A percentile compares a stretch with the other conserved stretches of the same genome.
Evolutionary conservation across 2,888 invertebrate species (phyloP).

Genomic region (Cepaea hortensis): DNA sequence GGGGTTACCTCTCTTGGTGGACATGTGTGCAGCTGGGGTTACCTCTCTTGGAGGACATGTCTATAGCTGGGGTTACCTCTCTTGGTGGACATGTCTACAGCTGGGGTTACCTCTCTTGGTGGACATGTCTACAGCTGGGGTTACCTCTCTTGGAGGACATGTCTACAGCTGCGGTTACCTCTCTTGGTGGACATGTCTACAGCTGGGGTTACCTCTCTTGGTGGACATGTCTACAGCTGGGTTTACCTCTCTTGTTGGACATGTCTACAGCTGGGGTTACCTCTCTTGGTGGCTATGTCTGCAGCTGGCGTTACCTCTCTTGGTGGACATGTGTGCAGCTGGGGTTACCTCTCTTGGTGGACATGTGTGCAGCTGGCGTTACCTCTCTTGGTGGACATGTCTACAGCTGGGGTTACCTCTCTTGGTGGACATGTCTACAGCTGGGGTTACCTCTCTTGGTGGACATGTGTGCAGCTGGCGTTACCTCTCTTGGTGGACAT

Average conservation of each 20-base stretch:
- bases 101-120: constrained; percentile 70
- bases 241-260: constrained; percentile 72
- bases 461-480: constrained; percentile 68
- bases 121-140: constrained; percentile 67
- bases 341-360: constrained; percentile 71
- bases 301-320: constrained; percentile 64
- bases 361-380: constrained; percentile 67
- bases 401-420: constrained; percentile 64
- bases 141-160: constrained; percentile 71
- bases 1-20: constrained; percentile 71
- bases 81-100: constrained; percentile 69
- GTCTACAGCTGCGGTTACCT: constrained; percentile 64
- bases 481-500: constrained; percentile 71
- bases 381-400: constrained; percentile 71
- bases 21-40: constrained; percentile 67
- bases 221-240: constrained; percentile 68
- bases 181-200: constrained; percentile 70
- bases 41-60: constrained; percentile 71
- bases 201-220: constrained; percentile 67
- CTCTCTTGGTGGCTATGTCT: constrained; percentile 70
- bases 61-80: constrained; percentile 64
- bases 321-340: constrained; percentile 70
- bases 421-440: constrained; percentile 69
- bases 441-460: constrained; percentile 70
- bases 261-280: constrained; percentile 64